Conservation (phyloP, 2,797 vertebrate species). For the Lacerta viridis region DNA sequence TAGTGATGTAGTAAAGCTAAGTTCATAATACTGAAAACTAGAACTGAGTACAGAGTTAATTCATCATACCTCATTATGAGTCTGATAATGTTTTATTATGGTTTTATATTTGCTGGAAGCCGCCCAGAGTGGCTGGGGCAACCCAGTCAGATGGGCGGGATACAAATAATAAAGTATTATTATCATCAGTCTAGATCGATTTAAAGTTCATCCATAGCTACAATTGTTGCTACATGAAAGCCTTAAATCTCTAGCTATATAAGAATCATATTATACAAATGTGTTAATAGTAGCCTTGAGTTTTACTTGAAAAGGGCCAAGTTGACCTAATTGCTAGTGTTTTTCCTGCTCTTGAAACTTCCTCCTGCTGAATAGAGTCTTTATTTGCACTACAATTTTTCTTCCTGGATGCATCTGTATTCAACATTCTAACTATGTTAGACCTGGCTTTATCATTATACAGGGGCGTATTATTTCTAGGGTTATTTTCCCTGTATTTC, state of each 20-base stretch:
- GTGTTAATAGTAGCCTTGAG: slow-evolving; percentile 15
- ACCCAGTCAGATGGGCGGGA: too few relatives aligned
- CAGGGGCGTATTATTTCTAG: neutral
- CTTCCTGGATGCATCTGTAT: slow-evolving; percentile 20
- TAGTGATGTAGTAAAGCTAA: neutral
- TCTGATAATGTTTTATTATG: neutral
- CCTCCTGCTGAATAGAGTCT: slow-evolving; percentile 10
- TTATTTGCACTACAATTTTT: slow-evolving; percentile 22
- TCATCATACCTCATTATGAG: neutral
- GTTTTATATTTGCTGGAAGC: too few relatives aligned
- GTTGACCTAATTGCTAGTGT: neutral
- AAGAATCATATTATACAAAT: slow-evolving; percentile 13
- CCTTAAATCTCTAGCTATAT: neutral
- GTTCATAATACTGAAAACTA: neutral
- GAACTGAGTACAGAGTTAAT: neutral
- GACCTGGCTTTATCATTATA: slow-evolving; percentile 21
- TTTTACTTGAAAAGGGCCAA: neutral
- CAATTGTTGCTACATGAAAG: neutral
- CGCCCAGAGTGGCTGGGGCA: too few relatives aligned
- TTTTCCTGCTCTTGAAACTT: slow-evolving; percentile 39
- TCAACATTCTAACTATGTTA: slow-evolving; percentile 59
- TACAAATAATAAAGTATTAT: too few relatives aligned
- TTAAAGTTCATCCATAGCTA: neutral
- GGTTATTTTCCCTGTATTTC: too few relatives aligned
- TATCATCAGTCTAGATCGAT: neutral